Evolutionary conservation across 2,113 vertebrate genomes (phyloP).

Genomic region (Opisthocomus hoazin): DNA sequence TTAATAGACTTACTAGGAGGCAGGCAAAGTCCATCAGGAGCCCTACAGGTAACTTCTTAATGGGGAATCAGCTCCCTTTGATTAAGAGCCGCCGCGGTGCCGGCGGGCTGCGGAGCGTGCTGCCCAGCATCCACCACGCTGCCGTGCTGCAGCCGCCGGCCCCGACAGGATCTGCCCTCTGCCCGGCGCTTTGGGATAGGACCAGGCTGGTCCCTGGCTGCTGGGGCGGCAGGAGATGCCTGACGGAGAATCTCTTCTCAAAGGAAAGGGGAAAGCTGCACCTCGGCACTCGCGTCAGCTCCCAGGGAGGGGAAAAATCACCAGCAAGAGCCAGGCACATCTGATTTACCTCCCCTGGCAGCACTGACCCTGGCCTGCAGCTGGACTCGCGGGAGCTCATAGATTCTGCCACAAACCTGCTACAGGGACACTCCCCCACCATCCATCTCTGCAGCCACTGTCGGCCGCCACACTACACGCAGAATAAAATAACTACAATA

Average conservation of each 20-base stretch:
- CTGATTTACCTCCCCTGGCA: background rate
- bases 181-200: background rate
- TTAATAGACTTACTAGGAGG: slow-evolving; percentile 66
- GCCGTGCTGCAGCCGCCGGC: background rate
- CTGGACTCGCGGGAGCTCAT: background rate
- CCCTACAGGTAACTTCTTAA: slow-evolving; percentile 69
- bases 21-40: slow-evolving; percentile 63
- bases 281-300: fast-evolving
- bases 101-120: background rate
- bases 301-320: fast-evolving
- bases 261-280: background rate
- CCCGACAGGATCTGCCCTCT: background rate
- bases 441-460: background rate
- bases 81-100: slow-evolving; percentile 19
- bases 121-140: background rate
- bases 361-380: background rate
- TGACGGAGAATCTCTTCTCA: background rate
- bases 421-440: background rate
- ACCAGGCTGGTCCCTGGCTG: background rate
- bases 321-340: background rate
- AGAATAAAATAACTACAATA: background rate
- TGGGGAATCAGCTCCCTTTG: slow-evolving; percentile 57
- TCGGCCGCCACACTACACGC: background rate
- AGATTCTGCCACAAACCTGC: background rate
- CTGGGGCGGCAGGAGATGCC: background rate